These are phyloP conservation scores for Telmatherina bonti DNA, from an alignment of 2,797 vertebrate species.

Conservation along the genomic window DNA sequence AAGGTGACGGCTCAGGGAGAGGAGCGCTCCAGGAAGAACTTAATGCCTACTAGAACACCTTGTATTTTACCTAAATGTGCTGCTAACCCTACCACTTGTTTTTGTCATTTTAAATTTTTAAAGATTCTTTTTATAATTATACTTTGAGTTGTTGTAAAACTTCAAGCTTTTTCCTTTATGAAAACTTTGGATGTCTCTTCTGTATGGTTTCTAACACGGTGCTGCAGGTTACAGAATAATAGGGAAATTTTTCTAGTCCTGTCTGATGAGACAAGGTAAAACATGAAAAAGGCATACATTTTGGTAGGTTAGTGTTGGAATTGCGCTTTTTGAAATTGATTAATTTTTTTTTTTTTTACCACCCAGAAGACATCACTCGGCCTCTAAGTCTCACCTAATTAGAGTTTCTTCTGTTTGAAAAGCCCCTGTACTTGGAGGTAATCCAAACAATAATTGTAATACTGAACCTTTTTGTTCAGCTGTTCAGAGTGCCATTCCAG, in stretches of 20 bases:
- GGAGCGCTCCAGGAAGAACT: conserved; percentile 31
- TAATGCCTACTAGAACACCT: conserved; percentile 10
- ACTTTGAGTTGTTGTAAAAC: conserved; percentile 12
- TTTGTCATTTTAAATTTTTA: conserved; percentile 14
- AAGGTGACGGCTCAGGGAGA: too few relatives aligned
- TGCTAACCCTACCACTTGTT: conserved; percentile 31
- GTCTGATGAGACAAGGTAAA: neutral
- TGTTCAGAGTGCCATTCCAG: conserved; percentile 34
- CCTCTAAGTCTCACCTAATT: neutral
- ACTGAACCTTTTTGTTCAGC: conserved; percentile 6
- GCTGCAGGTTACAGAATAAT: conserved; percentile 40
- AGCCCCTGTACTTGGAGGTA: conserved; percentile 5
- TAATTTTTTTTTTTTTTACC: neutral
- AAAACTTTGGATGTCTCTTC: conserved; percentile 7
- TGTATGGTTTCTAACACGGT: neutral
- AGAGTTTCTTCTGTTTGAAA: neutral
- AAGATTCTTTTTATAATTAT: conserved; percentile 13
- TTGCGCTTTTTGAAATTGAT: neutral
- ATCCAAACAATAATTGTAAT: conserved; percentile 3
- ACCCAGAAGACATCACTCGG: neutral
- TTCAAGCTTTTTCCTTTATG: conserved; percentile 1
- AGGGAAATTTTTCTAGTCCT: conserved; percentile 15
- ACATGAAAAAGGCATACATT: conserved; percentile 8
- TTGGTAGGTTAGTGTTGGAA: neutral
- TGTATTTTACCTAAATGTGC: conserved; percentile 24